Percentiles rank a stretch among this genome's conserved stretches.
Conservation (phyloP, 37 sponge, comb jelly and placozoan genomes). For the Halichondria panicea region DNA sequence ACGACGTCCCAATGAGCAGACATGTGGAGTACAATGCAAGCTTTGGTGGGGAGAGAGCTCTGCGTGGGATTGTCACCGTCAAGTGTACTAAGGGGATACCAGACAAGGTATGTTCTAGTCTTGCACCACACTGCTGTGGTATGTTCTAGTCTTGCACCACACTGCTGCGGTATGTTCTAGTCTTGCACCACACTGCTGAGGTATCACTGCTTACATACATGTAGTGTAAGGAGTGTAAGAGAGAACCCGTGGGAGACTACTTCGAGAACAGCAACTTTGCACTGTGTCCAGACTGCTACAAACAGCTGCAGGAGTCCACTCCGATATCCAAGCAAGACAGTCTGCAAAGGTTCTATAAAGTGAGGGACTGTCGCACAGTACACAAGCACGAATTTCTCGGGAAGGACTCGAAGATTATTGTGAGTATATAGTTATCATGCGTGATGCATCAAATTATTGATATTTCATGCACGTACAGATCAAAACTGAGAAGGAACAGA, state of each 20-base stretch:
- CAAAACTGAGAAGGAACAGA: conserved; percentile 56
- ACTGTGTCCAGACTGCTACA: conserved; percentile 39
- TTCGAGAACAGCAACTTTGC: conserved; percentile 35
- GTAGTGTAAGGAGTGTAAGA: conserved; percentile 45
- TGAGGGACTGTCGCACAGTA: conserved; percentile 45
- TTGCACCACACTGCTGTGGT: too few relatives aligned
- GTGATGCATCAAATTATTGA: not conserved
- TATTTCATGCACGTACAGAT: conserved; percentile 44
- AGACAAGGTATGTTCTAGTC: conserved; percentile 45
- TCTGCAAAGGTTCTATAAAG: conserved; percentile 15
- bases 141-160: not conserved
- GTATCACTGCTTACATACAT: not conserved
- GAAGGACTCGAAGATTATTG: conserved; percentile 25
- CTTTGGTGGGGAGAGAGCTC: conserved; percentile 45
- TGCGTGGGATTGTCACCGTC: conserved; percentile 28
- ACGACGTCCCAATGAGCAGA: conserved; percentile 26
- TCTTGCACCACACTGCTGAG: too few relatives aligned
- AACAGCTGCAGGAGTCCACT: not conserved
- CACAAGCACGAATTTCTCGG: conserved; percentile 63
- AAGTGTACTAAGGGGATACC: conserved; percentile 73
- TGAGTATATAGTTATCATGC: conserved; percentile 1
- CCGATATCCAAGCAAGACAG: not conserved
- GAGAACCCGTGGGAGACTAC: conserved; percentile 53
- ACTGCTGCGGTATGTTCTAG: too few relatives aligned
- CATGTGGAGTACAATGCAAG: conserved; percentile 36